A percentile compares a stretch with the other conserved stretches of the same genome.
Conservation (phyloP, 2,888 invertebrate species). For the Ceramica pisi region DNA sequence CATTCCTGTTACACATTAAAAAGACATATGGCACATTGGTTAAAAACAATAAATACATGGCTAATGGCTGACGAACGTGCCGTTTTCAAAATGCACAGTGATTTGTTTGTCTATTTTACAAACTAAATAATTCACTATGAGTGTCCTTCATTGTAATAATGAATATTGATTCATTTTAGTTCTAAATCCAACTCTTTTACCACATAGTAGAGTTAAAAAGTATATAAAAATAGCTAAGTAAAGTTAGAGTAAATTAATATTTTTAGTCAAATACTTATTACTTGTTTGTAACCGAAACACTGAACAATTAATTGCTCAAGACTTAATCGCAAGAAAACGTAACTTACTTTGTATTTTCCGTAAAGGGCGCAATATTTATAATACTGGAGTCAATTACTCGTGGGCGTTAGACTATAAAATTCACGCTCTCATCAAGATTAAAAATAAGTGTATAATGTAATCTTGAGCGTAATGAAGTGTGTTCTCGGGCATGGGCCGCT, state of each 20-base stretch:
- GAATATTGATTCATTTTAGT: neutral
- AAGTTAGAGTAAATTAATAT: neutral
- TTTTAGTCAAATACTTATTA: slow-evolving; percentile 10
- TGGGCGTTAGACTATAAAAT: slow-evolving; percentile 39
- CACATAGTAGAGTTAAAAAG: neutral
- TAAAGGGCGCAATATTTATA: slow-evolving; percentile 38
- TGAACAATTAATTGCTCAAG: slow-evolving; percentile 25
- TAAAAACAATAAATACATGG: neutral
- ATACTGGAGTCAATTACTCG: slow-evolving; percentile 19
- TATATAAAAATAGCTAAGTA: no score
- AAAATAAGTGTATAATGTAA: slow-evolving; percentile 48
- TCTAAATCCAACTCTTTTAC: neutral
- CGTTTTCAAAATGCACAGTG: slow-evolving; percentile 17
- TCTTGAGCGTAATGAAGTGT: slow-evolving; percentile 49
- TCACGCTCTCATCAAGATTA: slow-evolving; percentile 42
- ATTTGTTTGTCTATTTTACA: neutral
- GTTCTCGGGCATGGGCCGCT: slow-evolving; percentile 27
- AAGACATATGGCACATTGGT: neutral
- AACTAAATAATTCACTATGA: neutral
- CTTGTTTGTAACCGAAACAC: neutral
- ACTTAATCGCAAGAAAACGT: slow-evolving; percentile 22
- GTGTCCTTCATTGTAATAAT: neutral
- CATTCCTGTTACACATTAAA: neutral
- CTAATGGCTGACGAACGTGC: slow-evolving; percentile 8
- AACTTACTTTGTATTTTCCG: slow-evolving; percentile 9